Evolutionary conservation across 2,888 invertebrate species (phyloP).

Genomic region (Priocnemis perturbator): DNA sequence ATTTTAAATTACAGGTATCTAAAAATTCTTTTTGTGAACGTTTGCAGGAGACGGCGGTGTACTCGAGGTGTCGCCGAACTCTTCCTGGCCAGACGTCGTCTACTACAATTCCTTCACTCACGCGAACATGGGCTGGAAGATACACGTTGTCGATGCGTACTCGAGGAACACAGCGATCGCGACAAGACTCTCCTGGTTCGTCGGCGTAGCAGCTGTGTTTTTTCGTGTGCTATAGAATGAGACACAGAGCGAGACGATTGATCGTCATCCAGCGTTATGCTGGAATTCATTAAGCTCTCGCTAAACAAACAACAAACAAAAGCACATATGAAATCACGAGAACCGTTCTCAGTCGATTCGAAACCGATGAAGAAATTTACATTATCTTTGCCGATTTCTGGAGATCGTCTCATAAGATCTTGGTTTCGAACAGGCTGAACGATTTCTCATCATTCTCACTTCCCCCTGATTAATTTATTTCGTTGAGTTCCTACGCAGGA

Average conservation of each 20-base stretch:
- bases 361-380: not conserved
- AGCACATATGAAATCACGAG: not conserved
- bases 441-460: not conserved
- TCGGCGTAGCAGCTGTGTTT: conserved; percentile 47
- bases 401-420: not conserved
- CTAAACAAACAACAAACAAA: not conserved
- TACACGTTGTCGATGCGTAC: conserved; percentile 90
- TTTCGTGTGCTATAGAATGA: conserved; percentile 45
- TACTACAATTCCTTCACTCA: conserved; percentile 96
- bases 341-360: not conserved
- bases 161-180: conserved; percentile 64
- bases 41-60: conserved; percentile 81
- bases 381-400: not conserved
- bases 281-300: conserved; percentile 22
- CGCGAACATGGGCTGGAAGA: conserved; percentile 96
- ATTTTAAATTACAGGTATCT: too few relatives aligned
- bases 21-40: conserved; percentile 9
- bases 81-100: conserved; percentile 92
- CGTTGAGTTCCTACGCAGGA: too few relatives aligned
- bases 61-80: conserved; percentile 89
- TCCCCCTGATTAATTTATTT: too few relatives aligned
- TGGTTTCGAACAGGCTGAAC: not conserved
- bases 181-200: conserved; percentile 42
- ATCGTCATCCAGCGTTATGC: conserved; percentile 13
- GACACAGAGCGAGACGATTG: conserved; percentile 26